Evolutionary conservation across 2,113 vertebrate species (phyloP).

Genomic region (Ophiodon elongatus): DNA sequence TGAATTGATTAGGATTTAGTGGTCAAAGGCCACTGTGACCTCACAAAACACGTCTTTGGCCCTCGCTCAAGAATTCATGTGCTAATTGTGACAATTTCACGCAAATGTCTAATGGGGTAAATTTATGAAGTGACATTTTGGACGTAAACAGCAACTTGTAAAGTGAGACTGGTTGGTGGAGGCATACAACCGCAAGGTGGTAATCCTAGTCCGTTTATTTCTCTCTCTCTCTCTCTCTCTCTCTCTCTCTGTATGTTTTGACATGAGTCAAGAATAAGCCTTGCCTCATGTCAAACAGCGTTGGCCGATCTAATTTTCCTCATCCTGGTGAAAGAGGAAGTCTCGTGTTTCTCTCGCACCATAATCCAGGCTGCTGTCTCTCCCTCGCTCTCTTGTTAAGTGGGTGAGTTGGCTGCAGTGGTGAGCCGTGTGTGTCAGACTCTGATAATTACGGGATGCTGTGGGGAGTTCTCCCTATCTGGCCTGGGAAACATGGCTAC

Average conservation of each 20-base stretch:
- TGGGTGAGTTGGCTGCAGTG: conserved; percentile 19
- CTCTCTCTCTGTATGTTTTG: not conserved
- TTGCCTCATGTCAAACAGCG: conserved; percentile 21
- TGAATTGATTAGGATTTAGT: not conserved
- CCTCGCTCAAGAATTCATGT: not conserved
- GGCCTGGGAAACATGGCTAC: conserved; percentile 45
- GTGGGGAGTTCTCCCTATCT: conserved; percentile 48
- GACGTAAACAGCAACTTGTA: not conserved
- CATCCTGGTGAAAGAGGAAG: conserved; percentile 22
- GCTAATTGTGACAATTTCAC: not conserved
- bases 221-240: not conserved
- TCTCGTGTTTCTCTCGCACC: conserved; percentile 22
- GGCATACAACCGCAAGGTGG: too few species aligned
- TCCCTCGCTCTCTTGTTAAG: conserved; percentile 1
- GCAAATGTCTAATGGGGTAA: too few species aligned
- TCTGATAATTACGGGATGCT: conserved; percentile 59
- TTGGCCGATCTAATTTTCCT: conserved; percentile 9
- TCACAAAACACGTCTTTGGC: not conserved
- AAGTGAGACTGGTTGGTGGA: not conserved
- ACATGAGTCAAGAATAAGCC: conserved; percentile 7
- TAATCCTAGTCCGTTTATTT: not conserved
- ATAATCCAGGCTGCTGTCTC: conserved; percentile 11
- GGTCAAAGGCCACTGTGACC: not conserved
- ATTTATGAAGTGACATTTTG: not conserved
- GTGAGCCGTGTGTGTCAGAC: conserved; percentile 36